Evolutionary conservation across 2,888 invertebrate species (phyloP).

Genomic region (Ceraclea dissimilis): DNA sequence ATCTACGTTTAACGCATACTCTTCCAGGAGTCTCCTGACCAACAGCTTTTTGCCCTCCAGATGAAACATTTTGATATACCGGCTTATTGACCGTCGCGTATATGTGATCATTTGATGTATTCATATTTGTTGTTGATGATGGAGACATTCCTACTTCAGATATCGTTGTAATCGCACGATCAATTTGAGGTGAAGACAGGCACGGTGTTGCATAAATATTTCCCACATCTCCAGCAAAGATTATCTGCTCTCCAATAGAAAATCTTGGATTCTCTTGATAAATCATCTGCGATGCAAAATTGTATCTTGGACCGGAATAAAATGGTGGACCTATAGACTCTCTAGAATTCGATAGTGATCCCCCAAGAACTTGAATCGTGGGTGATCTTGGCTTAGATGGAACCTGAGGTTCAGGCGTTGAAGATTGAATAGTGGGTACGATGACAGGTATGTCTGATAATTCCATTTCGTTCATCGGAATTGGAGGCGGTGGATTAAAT

Average conservation of each 20-base stretch:
- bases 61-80: neutral
- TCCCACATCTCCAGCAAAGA: neutral
- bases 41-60: slow-evolving; percentile 13
- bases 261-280: neutral
- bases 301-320: neutral
- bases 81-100: neutral
- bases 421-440: neutral
- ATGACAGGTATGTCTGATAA: neutral
- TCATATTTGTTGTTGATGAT: neutral
- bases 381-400: neutral
- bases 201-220: neutral
- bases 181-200: neutral
- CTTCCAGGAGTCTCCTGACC: slow-evolving; percentile 15
- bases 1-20: slow-evolving; percentile 35
- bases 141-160: neutral
- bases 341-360: neutral
- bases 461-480: neutral
- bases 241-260: neutral
- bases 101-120: neutral
- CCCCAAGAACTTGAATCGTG: neutral
- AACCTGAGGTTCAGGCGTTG: neutral
- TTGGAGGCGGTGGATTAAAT: neutral
- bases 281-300: neutral
- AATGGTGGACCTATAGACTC: neutral
- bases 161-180: neutral